A percentile compares a stretch with the other conserved stretches of the same genome.
Evolutionary conservation across 2,888 invertebrate genomes (phyloP).

Genomic region (Schizaphis graminum): DNA sequence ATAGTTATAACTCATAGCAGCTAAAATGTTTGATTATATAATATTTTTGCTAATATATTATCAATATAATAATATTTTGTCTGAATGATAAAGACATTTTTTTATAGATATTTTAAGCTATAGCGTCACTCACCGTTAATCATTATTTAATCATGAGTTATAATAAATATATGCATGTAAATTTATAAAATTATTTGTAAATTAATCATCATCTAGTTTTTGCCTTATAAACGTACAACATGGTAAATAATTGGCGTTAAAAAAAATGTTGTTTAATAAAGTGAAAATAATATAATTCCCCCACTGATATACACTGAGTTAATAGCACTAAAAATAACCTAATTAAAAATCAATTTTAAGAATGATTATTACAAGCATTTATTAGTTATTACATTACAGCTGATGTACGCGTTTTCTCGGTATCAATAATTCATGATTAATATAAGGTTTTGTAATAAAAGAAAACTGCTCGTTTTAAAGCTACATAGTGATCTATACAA

Average conservation of each 20-base stretch:
- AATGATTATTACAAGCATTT: not conserved
- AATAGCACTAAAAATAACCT: not conserved
- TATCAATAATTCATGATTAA: not conserved
- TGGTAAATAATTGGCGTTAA: not conserved
- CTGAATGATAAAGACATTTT: not conserved
- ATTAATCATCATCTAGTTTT: not conserved
- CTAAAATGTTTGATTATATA: not conserved
- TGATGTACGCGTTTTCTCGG: not conserved
- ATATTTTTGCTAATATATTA: not conserved
- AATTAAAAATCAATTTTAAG: not conserved
- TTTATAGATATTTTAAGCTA: not conserved
- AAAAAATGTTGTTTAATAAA: not conserved
- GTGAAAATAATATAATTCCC: not conserved
- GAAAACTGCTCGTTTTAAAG: not conserved
- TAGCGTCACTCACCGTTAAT: not conserved
- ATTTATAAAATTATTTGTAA: not conserved
- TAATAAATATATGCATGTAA: not conserved
- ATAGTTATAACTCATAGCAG: not conserved
- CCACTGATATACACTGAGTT: not conserved
- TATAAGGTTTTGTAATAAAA: not conserved
- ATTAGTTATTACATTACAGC: not conserved
- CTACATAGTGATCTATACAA: not conserved
- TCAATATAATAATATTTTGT: not conserved
- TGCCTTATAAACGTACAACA: not conserved
- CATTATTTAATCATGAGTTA: not conserved